phyloP scores from a whole-genome alignment of 2,113 vertebrate genomes.

The Peromyscus californicus region DNA sequence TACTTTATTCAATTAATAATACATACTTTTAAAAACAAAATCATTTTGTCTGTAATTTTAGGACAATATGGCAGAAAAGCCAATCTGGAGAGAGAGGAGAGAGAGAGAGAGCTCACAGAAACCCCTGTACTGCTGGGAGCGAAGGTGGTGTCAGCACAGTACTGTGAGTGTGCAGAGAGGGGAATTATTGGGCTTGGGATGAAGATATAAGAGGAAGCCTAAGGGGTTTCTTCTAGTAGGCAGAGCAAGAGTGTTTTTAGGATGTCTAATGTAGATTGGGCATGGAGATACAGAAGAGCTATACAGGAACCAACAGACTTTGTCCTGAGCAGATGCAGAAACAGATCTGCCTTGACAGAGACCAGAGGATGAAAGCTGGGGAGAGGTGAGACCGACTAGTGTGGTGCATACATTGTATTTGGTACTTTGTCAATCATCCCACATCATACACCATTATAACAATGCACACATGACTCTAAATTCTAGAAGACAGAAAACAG shows the following conservation, averaged over 20 bases:
- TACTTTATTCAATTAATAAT: background rate
- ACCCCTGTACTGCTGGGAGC: accelerated
- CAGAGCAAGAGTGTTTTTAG: background rate
- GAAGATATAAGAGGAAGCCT: background rate
- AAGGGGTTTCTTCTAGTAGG: background rate
- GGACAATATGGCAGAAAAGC: background rate
- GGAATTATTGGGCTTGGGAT: background rate
- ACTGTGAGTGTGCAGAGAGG: background rate
- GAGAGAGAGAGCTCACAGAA: background rate
- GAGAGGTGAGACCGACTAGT: background rate
- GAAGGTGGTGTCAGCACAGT: accelerated
- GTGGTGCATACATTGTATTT: accelerated
- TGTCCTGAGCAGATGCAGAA: background rate
- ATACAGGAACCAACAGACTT: too few relatives aligned
- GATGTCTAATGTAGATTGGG: background rate
- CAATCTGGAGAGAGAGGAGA: background rate
- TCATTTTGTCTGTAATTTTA: too few relatives aligned
- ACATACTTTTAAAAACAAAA: background rate
- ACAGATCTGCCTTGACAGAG: background rate
- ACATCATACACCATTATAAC: background rate
- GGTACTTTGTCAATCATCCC: too few relatives aligned
- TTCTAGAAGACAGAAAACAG: background rate
- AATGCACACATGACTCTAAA: background rate
- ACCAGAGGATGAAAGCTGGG: background rate
- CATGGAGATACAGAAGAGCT: background rate